Evolutionary conservation across 2,113 vertebrate species (phyloP).

Genomic region (Axis porcinus): DNA sequence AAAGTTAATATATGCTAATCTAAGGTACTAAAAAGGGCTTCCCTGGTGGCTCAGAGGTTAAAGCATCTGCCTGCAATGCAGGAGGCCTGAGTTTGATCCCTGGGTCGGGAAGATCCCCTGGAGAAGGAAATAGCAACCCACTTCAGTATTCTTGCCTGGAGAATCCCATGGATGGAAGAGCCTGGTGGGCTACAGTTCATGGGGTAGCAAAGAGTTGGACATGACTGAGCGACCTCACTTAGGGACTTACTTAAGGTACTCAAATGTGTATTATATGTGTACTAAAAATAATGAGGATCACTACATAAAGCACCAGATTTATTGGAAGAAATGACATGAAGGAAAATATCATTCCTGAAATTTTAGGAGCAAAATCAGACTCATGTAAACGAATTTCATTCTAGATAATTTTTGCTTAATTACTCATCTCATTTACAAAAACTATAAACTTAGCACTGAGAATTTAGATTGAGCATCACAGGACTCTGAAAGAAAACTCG

Average conservation of each 20-base stretch:
- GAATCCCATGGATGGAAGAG: neutral
- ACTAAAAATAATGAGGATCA: neutral
- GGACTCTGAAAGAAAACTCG: neutral
- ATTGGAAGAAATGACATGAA: neutral
- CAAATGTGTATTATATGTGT: neutral
- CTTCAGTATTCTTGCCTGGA: neutral
- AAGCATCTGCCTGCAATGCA: neutral
- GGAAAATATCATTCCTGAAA: neutral
- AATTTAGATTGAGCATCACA: neutral
- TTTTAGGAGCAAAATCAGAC: neutral
- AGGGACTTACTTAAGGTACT: neutral
- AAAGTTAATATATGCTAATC: neutral
- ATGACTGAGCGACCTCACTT: neutral
- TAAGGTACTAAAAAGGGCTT: neutral
- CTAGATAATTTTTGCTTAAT: neutral
- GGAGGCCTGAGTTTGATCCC: fast-evolving
- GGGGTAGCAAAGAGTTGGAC: neutral
- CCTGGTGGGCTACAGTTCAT: fast-evolving
- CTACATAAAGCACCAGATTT: neutral
- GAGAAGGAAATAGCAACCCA: neutral
- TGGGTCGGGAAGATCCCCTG: neutral
- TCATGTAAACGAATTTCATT: neutral
- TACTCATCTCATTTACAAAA: neutral
- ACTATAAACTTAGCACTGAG: neutral
- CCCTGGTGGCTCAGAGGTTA: neutral